phyloP scores from a whole-genome alignment of 2,888 invertebrate species.

The Parasteatoda lunata region DNA sequence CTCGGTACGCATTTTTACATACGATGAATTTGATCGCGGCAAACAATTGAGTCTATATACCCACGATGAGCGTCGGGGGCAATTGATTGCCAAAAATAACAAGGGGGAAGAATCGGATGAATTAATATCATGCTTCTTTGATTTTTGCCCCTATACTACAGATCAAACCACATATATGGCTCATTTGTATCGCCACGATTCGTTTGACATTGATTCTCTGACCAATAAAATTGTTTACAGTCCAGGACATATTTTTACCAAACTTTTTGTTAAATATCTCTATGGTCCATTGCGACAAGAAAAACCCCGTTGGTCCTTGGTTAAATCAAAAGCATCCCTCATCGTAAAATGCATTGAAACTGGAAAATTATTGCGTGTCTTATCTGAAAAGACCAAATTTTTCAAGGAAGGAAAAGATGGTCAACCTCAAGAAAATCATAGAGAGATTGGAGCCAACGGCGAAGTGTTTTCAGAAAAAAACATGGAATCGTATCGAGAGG shows the following conservation, averaged over 20 bases:
- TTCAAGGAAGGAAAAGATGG: too few relatives aligned
- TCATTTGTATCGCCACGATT: neutral
- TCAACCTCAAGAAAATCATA: neutral
- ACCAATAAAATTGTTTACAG: neutral
- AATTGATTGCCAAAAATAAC: neutral
- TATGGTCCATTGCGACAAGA: conserved; percentile 19
- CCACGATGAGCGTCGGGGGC: neutral
- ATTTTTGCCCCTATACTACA: neutral
- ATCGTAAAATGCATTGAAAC: conserved; percentile 36
- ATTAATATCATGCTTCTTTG: neutral
- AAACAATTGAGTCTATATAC: neutral
- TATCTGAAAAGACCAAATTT: conserved; percentile 27
- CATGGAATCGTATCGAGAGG: conserved; percentile 18
- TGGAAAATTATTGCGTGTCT: conserved; percentile 31
- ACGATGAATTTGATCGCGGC: neutral
- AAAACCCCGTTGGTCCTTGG: neutral
- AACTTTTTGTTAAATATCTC: conserved; percentile 22
- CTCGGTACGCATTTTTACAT: neutral
- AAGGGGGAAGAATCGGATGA: neutral
- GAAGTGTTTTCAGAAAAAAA: conserved; percentile 26
- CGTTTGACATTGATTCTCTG: neutral
- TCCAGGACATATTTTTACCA: neutral
- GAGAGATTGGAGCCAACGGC: conserved; percentile 19
- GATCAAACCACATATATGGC: neutral
- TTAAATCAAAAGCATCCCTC: neutral